Evolutionary conservation across 1,140 invertebrate species (phyloP).

Genomic region (Acyrthosiphon pisum): DNA sequence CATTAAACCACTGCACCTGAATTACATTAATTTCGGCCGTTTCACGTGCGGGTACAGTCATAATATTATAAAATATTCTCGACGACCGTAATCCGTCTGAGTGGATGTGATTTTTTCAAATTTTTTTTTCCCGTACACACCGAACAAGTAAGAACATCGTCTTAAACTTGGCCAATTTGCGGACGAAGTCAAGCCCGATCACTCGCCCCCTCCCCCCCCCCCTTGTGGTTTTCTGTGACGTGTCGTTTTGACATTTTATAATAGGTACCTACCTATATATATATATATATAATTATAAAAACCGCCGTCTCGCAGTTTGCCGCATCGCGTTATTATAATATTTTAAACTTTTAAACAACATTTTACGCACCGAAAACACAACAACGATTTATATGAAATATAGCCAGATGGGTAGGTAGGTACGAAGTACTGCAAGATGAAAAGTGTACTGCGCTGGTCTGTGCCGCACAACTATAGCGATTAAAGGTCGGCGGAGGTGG

Average conservation of each 20-base stretch:
- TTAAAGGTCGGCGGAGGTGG: not conserved
- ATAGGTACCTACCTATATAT: no score
- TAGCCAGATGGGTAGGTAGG: no score
- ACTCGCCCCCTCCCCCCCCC: no score
- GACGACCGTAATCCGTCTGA: not conserved
- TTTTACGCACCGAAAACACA: not conserved
- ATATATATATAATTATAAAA: no score
- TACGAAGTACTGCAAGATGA: not conserved
- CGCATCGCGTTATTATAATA: not conserved
- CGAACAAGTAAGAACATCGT: no score
- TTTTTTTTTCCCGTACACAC: no score
- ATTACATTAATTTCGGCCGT: not conserved
- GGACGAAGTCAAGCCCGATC: not conserved
- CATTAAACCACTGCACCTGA: conserved; percentile 18
- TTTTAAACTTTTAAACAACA: not conserved
- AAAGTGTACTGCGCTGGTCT: not conserved
- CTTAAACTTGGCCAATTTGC: no score
- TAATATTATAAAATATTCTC: not conserved
- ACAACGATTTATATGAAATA: not conserved
- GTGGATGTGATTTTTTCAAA: not conserved
- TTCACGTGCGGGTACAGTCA: not conserved
- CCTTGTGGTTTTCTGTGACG: accelerated
- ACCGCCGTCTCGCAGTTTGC: not conserved
- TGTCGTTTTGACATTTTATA: not conserved
- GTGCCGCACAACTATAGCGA: not conserved